Evolutionary conservation across 1,140 invertebrate genomes (phyloP).

Genomic region (Magallana angulata): DNA sequence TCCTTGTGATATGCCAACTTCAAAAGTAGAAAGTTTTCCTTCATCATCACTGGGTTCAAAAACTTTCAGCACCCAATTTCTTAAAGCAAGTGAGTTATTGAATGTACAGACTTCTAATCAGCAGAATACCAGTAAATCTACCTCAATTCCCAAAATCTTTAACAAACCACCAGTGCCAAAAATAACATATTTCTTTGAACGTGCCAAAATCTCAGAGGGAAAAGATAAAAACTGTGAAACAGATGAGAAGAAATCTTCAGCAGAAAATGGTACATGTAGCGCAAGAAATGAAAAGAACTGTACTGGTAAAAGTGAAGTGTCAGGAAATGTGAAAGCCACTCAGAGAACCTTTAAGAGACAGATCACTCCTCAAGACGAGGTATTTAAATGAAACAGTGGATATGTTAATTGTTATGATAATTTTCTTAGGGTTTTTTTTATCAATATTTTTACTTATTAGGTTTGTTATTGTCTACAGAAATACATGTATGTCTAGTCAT

Average conservation of each 20-base stretch:
- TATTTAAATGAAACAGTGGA: neutral
- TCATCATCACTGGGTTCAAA: neutral
- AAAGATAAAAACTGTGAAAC: neutral
- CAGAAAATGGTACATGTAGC: neutral
- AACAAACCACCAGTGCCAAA: constrained; percentile 42
- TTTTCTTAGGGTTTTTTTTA: too few species aligned
- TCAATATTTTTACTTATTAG: too few species aligned
- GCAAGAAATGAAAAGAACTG: neutral
- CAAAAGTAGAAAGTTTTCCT: too few species aligned
- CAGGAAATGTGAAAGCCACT: constrained; percentile 7
- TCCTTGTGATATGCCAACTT: neutral
- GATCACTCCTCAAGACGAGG: neutral
- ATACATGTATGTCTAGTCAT: too few species aligned
- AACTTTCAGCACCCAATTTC: constrained; percentile 37
- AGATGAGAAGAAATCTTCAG: neutral
- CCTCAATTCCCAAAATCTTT: neutral
- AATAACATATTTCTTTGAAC: constrained; percentile 63
- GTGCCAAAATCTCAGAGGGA: constrained; percentile 28
- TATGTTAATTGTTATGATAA: too few species aligned
- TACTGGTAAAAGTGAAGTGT: constrained; percentile 28
- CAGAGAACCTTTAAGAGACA: constrained; percentile 13
- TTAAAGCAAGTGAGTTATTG: constrained; percentile 48
- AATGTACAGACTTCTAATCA: neutral
- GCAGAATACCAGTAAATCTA: neutral
- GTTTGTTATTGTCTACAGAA: too few species aligned